Base-by-base conservation (phyloP, 2,797 vertebrate genomes). In the Adrianichthys oophorus region DNA sequence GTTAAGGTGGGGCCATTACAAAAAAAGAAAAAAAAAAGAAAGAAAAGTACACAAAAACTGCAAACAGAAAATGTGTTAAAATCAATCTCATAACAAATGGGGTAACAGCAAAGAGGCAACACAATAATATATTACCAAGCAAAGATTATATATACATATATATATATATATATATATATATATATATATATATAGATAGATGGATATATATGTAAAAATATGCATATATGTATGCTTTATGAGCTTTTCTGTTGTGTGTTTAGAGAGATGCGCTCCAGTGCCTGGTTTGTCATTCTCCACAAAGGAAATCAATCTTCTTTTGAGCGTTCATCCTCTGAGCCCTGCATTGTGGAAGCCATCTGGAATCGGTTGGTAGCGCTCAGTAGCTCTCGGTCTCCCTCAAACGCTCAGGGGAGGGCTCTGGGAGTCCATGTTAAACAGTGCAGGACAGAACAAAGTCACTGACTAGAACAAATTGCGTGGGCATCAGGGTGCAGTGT, bases 301-400 rank as follows among this genome's bases (percentile, higher is more conserved):
- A 89, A 88, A 92, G 84, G 85, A 91, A 91, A 93, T 91, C 90
- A 90, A 92, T 92, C 90, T 89, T 90, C 84, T 91, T 90, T 90
- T 89, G 83, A 85, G 76, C 43, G 59, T 71, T 88, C 82, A 80
- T 87, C 80, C 85, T 89, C 80, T 82, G 84, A 89, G 85, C 77
- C 85, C 74, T 67, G 74, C 77, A 80, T 86, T 84, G 85, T 87
- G 79, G 68, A 78, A 85, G 78, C 85, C 88, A 91, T 91, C 90
- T 91, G 89, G 87, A 90, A 88, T 87, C 66, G 76, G 76, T 88
- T 80, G 83, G 82, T 77, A 85, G 83, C 83, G 75, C 79, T 85
- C 79, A 55, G 76, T 74, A 73, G 74, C 72, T 74, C 78, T 78
- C 69, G 26, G 65, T 70, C 71, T 79, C 54, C 74, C 74, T 68